phyloP scores from a whole-genome alignment of 1,140 invertebrate species.

The Ceratosolen fusciceps region DNA sequence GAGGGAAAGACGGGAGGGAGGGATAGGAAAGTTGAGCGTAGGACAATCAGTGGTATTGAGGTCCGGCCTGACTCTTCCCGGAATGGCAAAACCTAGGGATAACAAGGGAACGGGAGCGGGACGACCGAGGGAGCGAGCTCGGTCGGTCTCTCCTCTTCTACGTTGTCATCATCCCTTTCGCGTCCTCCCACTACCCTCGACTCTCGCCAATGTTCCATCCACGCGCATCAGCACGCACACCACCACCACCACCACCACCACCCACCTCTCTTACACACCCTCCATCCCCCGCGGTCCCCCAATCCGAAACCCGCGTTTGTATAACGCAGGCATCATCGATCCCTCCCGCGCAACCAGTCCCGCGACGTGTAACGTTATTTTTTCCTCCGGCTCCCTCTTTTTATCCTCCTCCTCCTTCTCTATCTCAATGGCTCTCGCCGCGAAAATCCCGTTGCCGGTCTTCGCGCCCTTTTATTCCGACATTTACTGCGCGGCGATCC shows the following conservation, averaged over 20 bases:
- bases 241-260: no score
- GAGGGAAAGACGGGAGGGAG: constrained; percentile 45
- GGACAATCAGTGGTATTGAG: constrained; percentile 70
- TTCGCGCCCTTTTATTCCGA: neutral
- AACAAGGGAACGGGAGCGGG: constrained; percentile 41
- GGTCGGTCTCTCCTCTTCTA: neutral
- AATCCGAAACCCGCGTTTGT: neutral
- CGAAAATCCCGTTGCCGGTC: neutral
- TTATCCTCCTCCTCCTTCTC: neutral
- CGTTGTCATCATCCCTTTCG: constrained; percentile 14
- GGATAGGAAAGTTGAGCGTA: constrained; percentile 51
- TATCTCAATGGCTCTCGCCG: neutral
- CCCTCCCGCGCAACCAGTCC: neutral
- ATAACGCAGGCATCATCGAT: constrained; percentile 25
- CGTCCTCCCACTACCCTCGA: no score
- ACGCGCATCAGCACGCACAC: no score
- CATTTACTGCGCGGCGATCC: neutral
- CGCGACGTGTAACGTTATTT: neutral
- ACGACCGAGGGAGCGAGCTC: neutral
- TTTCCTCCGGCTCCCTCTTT: neutral
- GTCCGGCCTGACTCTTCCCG: constrained; percentile 49
- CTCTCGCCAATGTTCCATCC: no score
- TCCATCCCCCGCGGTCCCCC: neutral
- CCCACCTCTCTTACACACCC: no score
- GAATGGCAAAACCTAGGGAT: constrained; percentile 49